Evolutionary conservation across 2,797 vertebrate genomes (phyloP), one percentile per base, ranked within the genome.

Genomic region (Pangasius krempfi): DNA sequence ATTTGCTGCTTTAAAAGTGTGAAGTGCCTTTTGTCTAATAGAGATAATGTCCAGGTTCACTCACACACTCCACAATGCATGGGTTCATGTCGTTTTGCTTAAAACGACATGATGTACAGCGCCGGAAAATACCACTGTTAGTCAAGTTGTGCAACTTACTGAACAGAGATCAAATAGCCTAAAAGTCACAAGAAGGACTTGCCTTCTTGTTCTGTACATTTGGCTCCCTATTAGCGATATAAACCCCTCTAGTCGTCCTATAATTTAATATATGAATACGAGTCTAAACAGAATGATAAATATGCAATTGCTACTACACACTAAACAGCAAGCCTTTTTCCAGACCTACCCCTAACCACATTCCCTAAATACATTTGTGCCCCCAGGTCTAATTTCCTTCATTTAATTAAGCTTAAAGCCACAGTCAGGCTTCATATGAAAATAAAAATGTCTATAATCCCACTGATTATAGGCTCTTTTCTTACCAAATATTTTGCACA

Each of bases 1-100:
- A 47, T 89, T 90, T 52, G 73, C 89, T 37, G 84, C 50, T 79
- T 86, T 68, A 40, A 81, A 80, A 89, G 87, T 86, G 62, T 22
- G 13, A 60, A 78, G 52, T 33, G 47, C 52, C 58, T 47, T 78
- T 50, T 50, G 44, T 52, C 62, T 33, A 84, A 84, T 33, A 66
- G n/a, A 33, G 40, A 84, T 52, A 13, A 33, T 50, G n/a, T 50
- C 40, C 30, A 50, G 25, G 81, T 66, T 83, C 47, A 66, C 10
- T 40, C 56, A 60, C 10, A 60, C 33, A 25, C 18, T 25, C 20
- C 79, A 60, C 20, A 62, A 60, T 2, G 7, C 54, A 80, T 4
- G 30, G 20, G 30, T 37, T 80, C 3, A 5, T 33, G 78, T 13
- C 52, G 37, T 58, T 58, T 80, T 37, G 2, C 14, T 1, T 20